Conservation (phyloP, 1,140 invertebrate species). For the Cyphomyrmex costatus region DNA sequence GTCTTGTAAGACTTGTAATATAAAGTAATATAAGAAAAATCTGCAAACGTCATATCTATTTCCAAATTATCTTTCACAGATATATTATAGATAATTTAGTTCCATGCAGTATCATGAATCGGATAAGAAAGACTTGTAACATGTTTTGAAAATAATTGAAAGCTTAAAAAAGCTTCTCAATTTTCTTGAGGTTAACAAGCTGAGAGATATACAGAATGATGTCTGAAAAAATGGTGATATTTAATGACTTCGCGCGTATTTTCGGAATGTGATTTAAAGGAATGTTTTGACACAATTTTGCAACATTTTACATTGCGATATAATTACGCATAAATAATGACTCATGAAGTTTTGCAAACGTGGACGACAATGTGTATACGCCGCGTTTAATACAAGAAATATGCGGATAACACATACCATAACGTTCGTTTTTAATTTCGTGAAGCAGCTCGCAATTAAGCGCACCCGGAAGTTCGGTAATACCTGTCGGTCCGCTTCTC, state of each 20-base stretch:
- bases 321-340: slow-evolving; percentile 40
- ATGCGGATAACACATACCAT: neutral
- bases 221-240: neutral
- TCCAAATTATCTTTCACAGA: slow-evolving; percentile 2
- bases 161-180: neutral
- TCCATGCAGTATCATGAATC: neutral
- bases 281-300: slow-evolving; percentile 45
- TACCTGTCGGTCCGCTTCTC: slow-evolving; percentile 12
- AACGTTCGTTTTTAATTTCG: slow-evolving; percentile 33
- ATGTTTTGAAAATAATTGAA: slow-evolving; percentile 6
- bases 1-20: neutral
- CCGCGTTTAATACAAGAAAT: slow-evolving; percentile 24
- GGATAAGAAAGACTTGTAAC: neutral
- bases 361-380: neutral
- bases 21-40: neutral
- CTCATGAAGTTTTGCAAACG: slow-evolving; percentile 20
- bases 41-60: neutral
- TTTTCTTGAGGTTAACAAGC: neutral
- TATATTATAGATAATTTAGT: neutral
- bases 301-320: slow-evolving; percentile 40
- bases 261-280: slow-evolving; percentile 26
- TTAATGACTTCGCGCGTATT: neutral
- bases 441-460: slow-evolving; percentile 46
- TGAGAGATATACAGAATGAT: neutral
- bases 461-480: slow-evolving; percentile 29